Base-by-base conservation (phyloP, 2,113 vertebrate species). In the Hippopotamus amphibius region DNA sequence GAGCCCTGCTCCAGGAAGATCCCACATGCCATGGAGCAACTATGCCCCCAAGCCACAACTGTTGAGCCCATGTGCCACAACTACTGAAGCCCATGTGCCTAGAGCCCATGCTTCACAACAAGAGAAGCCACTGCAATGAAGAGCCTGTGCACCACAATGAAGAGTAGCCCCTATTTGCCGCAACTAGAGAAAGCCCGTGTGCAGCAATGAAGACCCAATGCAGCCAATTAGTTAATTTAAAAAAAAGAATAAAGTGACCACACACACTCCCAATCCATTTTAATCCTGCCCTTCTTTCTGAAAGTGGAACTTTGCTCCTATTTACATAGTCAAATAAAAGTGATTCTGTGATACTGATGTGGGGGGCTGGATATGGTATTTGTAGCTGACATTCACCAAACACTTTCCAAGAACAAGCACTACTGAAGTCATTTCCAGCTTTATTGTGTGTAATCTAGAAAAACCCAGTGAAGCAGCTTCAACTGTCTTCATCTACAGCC, bases 301-400 rank as follows among this genome's bases (percentile, higher is more conserved):
- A 43, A n/a, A n/a, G 41, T 8, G 22, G 50, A 26, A 79, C 24
- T 55, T 59, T 7, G 15, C 26, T 22, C 37, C 71, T 13, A 1
- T 10, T 72, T 77, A 43, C 15, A 14, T 2, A 66, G 48, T 43
- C 37, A 43, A 57, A 53, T 2, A 66, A 26, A 76, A 22, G 19
- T 13, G 57, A 84, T 10, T 41, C 19, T 55, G n/a, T n/a, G 24
- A 57, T 14, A 26, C 11, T 9, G 28, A 57, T 5, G 4, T 0
- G 0, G 16, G 48, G 9, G 46, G 7, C 3, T 55, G 48, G 6
- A 12, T 7, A 21, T 1, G 30, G 43, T 13, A 43, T 33, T 24
- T n/a, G 4, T 26, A 43, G 59, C 37, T 57, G 71, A 33, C 71
- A 46, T n/a, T 66, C 2, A 93, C 61, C 0, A 1, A 57, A 41